Base-by-base conservation (phyloP, 2,888 invertebrate genomes). In the Cepaea hortensis region DNA sequence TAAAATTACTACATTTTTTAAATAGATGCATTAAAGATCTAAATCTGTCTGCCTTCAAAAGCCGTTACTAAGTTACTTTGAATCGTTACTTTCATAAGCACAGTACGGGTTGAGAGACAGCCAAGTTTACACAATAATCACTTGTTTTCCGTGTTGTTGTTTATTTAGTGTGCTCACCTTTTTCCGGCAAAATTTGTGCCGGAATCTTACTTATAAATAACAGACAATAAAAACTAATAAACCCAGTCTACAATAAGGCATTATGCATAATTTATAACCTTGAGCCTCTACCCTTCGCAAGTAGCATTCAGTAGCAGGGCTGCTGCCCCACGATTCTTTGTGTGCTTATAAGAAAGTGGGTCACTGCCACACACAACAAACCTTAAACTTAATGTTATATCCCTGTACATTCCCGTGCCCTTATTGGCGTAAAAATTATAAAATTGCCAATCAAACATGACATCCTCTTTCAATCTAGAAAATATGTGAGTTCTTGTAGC, bases 361-460 rank as follows among this genome's bases (percentile, higher is more conserved):
- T 81, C 87, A 87, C 81, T 73, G 79, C 87, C 87, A 87, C 87
- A 87, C 87, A 87, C 87, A 87, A 87, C 87, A 87, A 87, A 87
- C 87, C 84, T 82, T 85, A 86, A 86, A 86, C 82, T 68, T 86
- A 62, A 72, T 72, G 61, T 18, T 55, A 50, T 15, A 18, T n/a
- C 72, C n/a, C 65, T 81, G 11, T 50, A 50, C 18, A 80, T 65
- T 80, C 65, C 46, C 70, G 68, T 68, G 81, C 23, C 73, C n/a
- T 77, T 73, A n/a, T 55, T 48, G 18, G n/a, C 83, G 61, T 35
- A 15, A 48, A 9, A 83, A 73, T 48, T 83, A 46, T 48, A 2
- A 55, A 72, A 55, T 55, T 55, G 11, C 55, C 11, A 6, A 55
- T 55, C 6, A 20, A 55, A 35, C 55, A 46, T 11, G 18, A 61